Base-by-base conservation (phyloP, 2,797 vertebrate genomes). In the Aplochiton taeniatus region DNA sequence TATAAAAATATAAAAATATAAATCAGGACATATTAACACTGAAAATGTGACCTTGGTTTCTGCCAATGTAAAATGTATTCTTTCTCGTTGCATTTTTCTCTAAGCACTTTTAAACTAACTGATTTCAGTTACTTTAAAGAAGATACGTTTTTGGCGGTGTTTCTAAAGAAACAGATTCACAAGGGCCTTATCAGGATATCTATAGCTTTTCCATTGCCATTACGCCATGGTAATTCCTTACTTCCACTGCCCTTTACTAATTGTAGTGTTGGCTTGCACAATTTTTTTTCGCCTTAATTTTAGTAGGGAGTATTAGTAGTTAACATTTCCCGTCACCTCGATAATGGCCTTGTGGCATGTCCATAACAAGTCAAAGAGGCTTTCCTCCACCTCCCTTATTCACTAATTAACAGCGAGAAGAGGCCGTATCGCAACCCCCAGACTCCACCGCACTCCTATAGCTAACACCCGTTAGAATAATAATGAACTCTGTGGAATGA, bases 401-500 rank as follows among this genome's bases (percentile, higher is more conserved):
- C 43, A 56, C 80, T 87, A 88, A 89, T 89, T 86, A 90, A 82
- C 79, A 76, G 72, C 58, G 66, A 68, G 74, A 78, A 66, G 68
- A 84, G 66, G 65, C 77, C 67, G 59, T 49, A 77, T 84, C 72
- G 72, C 71, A 58, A 71, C 72, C 83, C 73, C 78, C 70, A 68
- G 83, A 82, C 75, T 78, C 77, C 68, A 61, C 72, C 63, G 69
- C 78, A 44, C 54, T 41, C 69, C 62, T 52, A 18, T n/a, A 66
- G 65, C 51, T 44, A 60, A 68, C 76, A 80, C 82, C 84, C 79
- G n/a, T 69, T 73, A 85, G 83, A 87, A 86, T 84, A 85, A 84
- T 87, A 89, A 87, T 83, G 83, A 88, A 80, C 65, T 72, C 49
- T 50, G 69, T 66, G 57, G 75, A 77, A 85, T 87, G 77, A 89